phyloP scores from a whole-genome alignment of 1,140 invertebrate genomes.

The Phenacoccus solenopsis region DNA sequence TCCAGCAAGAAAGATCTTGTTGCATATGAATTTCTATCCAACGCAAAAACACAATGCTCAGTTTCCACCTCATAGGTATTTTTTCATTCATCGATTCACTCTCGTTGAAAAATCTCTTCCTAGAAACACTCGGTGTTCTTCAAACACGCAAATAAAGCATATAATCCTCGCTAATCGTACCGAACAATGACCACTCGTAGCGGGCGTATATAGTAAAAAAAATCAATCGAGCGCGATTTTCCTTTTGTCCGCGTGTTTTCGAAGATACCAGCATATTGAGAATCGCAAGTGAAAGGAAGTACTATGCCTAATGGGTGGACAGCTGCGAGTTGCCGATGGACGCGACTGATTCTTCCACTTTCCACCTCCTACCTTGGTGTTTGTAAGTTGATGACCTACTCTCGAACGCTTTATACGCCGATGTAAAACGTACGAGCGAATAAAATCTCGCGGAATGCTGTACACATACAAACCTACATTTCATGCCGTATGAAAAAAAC shows the following conservation, averaged over 20 bases:
- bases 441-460: conserved; percentile 12
- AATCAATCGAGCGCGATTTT: not conserved
- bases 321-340: conserved; percentile 4
- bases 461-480: conserved; percentile 13
- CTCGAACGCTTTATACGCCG: not conserved
- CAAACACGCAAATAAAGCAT: not conserved
- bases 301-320: conserved; percentile 3
- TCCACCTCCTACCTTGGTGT: conserved; percentile 5
- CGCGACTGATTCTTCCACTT: conserved; percentile 9
- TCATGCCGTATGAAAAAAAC: not conserved
- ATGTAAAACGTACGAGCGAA: not conserved
- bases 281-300: conserved; percentile 13
- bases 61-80: too few relatives aligned
- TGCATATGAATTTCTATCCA: too few relatives aligned
- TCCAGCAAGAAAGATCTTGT: too few relatives aligned
- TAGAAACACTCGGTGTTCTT: too few relatives aligned
- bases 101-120: too few relatives aligned
- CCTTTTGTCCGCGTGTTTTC: not conserved
- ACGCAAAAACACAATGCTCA: too few relatives aligned
- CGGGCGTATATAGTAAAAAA: not conserved
- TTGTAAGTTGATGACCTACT: conserved; percentile 15
- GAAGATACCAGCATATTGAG: not conserved
- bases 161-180: not conserved
- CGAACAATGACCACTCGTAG: not conserved
- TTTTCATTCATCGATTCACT: too few relatives aligned